Conservation (phyloP, 2,113 vertebrate genomes). For the Bos taurus region DNA sequence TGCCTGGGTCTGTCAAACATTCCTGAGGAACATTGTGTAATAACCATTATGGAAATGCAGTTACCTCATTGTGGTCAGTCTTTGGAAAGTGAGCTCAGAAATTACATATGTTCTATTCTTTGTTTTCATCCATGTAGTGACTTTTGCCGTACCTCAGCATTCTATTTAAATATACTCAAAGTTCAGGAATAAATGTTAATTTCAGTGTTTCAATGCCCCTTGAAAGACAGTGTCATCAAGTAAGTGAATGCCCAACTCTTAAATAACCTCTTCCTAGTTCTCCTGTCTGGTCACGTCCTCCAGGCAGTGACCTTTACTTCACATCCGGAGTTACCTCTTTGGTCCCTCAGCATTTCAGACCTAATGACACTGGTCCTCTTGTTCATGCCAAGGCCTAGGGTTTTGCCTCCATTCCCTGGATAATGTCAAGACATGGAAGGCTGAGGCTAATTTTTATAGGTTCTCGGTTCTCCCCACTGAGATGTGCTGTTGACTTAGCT, state of each 20-base stretch:
- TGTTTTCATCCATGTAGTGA: neutral
- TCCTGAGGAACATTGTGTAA: neutral
- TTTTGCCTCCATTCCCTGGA: neutral
- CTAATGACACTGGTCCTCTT: neutral
- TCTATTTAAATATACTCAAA: neutral
- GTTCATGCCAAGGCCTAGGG: neutral
- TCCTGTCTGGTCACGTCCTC: neutral
- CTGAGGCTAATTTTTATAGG: neutral
- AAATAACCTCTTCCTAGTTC: neutral
- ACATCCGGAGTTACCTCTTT: neutral
- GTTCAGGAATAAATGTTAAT: neutral
- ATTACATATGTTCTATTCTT: neutral
- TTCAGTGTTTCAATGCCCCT: neutral
- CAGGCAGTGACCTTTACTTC: neutral
- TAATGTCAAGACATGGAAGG: neutral
- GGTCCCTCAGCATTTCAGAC: neutral
- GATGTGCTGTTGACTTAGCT: neutral
- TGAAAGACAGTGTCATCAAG: neutral
- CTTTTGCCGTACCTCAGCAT: neutral
- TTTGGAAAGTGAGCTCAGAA: constrained; percentile 17
- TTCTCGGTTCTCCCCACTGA: neutral
- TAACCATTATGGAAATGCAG: neutral
- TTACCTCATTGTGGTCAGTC: neutral
- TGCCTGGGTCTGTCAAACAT: neutral
- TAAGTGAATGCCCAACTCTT: neutral